Evolutionary conservation across 2,888 invertebrate genomes (phyloP).

Genomic region (Andrena bucephala): DNA sequence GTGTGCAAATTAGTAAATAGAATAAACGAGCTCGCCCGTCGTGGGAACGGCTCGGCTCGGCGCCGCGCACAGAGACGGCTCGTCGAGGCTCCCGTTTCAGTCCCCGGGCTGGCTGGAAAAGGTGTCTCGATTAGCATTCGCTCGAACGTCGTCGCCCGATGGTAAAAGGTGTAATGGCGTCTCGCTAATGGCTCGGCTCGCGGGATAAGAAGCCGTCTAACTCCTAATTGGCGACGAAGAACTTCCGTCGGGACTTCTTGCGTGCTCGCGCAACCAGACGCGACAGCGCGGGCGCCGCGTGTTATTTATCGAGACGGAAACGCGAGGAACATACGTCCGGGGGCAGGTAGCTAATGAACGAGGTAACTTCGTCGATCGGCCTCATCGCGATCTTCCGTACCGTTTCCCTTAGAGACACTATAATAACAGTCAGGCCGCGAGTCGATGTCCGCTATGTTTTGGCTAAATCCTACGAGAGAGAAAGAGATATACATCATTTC

Average conservation of each 20-base stretch:
- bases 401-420: background rate
- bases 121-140: conserved; percentile 55
- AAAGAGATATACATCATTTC: too few species aligned
- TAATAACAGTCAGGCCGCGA: too few species aligned
- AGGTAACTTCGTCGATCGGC: background rate
- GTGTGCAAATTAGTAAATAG: background rate
- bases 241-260: conserved; percentile 69
- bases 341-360: conserved; percentile 23
- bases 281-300: background rate
- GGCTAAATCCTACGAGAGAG: too few species aligned
- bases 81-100: conserved; percentile 8
- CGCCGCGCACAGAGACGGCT: background rate
- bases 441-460: too few species aligned
- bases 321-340: conserved; percentile 7
- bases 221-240: conserved; percentile 69
- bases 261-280: conserved; percentile 28
- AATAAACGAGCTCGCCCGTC: conserved; percentile 3
- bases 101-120: background rate
- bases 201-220: conserved; percentile 49
- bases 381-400: conserved; percentile 9
- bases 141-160: conserved; percentile 44
- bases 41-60: conserved; percentile 16
- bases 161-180: conserved; percentile 47
- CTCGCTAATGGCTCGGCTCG: conserved; percentile 45
- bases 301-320: conserved; percentile 48